phyloP scores from a whole-genome alignment of 1,140 invertebrate species.

The Meloidogyne chitwoodi region DNA sequence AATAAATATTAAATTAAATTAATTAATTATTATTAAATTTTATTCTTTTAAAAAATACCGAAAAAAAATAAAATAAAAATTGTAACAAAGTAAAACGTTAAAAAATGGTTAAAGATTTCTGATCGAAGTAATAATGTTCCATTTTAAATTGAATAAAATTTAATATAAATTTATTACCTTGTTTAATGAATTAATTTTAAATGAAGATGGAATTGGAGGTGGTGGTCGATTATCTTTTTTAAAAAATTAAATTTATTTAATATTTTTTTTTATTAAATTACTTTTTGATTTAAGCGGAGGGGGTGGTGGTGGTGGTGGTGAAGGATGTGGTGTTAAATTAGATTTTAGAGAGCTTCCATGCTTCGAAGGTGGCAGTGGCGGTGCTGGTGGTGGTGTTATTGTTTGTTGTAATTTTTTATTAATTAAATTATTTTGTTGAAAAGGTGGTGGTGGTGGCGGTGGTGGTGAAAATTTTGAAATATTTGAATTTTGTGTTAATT shows the following conservation, averaged over 20 bases:
- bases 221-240: neutral
- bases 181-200: neutral
- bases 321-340: neutral
- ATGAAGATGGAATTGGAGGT: neutral
- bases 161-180: neutral
- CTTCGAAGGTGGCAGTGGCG: neutral
- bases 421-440: no score
- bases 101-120: no score
- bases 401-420: no score
- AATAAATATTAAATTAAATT: no score
- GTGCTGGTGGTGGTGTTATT: neutral
- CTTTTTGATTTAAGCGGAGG: neutral
- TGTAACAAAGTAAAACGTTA: no score
- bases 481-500: neutral
- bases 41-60: no score
- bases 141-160: no score
- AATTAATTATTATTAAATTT: no score
- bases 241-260: no score
- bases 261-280: no score
- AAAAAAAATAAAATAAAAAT: no score
- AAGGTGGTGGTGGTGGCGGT: neutral
- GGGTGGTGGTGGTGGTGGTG: neutral
- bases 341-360: neutral
- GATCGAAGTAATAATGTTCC: no score
- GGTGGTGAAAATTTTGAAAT: neutral